Evolutionary conservation across 1,140 invertebrate species (phyloP), one percentile per base, ranked within the genome.

Genomic region (Papilio xuthus): DNA sequence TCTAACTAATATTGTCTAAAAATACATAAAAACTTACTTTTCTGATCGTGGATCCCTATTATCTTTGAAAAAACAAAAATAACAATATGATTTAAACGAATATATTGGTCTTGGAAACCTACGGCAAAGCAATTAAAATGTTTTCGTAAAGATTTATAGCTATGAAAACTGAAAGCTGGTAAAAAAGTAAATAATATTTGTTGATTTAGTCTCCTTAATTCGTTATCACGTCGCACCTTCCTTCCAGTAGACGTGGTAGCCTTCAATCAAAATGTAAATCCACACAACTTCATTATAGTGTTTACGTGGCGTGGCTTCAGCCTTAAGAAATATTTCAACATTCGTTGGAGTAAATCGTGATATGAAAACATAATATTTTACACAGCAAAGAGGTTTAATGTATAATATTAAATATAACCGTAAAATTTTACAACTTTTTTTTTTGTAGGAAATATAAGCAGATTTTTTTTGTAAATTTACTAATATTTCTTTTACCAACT

Each of bases 261-360:
- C 26, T 67, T 67, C 60, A 67, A 67, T 67, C 60, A 67, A 67
- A 67, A 67, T 67, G 60, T 28, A 67, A 67, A 67, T 67, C 23
- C 60, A 67, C 60, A 67, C 60, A 67, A 67, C 60, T 67, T 67
- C 60, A 67, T 67, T 67, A 67, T 32, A 13, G 32, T 67, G 26
- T 67, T 67, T 67, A 67, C 60, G 23, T 32, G 60, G 60, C 60
- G 23, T 32, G 60, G 60, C 13, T 28, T 13, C 60, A 28, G 60
- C 12, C 60, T 67, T 67, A 67, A 28, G 60, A 67, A 67, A 67
- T 67, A 67, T 28, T 28, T 28, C 60, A 28, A 67, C 23, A 67
- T 67, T 67, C 60, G 26, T 67, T 67, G 60, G 32, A 26, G 23
- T 67, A 67, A 67, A 67, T 67, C 60, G 60, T 67, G 60, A 67